Evolutionary conservation across 2,113 vertebrate species (phyloP).

Genomic region (Chaetorhynchus papuensis): DNA sequence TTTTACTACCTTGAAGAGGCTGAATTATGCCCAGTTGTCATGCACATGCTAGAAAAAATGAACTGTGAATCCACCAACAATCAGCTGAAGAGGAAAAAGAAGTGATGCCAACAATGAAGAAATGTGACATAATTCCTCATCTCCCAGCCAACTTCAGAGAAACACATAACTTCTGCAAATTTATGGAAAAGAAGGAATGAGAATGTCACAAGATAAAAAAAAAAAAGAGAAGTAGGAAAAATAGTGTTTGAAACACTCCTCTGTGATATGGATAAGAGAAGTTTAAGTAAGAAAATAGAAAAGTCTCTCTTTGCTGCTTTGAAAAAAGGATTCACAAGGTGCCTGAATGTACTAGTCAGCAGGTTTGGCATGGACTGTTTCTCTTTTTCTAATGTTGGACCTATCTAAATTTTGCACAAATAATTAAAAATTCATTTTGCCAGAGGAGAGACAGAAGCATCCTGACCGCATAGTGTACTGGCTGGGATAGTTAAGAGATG

Average conservation of each 20-base stretch:
- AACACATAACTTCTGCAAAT: background rate
- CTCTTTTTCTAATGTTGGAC: background rate
- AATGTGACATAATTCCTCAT: background rate
- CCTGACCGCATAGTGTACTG: background rate
- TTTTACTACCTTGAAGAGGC: background rate
- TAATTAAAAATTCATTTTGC: background rate
- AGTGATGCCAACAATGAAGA: background rate
- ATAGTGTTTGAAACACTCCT: background rate
- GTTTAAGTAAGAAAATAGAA: background rate
- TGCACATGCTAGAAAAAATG: background rate
- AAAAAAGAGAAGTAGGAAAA: background rate
- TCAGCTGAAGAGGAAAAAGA: background rate
- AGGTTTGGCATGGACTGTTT: background rate
- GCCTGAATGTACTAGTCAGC: background rate
- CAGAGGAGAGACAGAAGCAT: background rate
- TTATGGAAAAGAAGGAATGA: background rate
- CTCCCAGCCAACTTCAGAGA: background rate
- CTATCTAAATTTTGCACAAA: background rate
- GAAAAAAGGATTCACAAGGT: background rate
- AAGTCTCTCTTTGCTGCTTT: background rate
- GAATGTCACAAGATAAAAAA: background rate
- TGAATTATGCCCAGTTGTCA: background rate
- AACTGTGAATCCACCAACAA: background rate
- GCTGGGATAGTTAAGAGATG: background rate
- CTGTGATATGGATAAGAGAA: background rate